Base-by-base conservation (phyloP, 1,140 invertebrate genomes). In the Temnothorax nylanderi region DNA sequence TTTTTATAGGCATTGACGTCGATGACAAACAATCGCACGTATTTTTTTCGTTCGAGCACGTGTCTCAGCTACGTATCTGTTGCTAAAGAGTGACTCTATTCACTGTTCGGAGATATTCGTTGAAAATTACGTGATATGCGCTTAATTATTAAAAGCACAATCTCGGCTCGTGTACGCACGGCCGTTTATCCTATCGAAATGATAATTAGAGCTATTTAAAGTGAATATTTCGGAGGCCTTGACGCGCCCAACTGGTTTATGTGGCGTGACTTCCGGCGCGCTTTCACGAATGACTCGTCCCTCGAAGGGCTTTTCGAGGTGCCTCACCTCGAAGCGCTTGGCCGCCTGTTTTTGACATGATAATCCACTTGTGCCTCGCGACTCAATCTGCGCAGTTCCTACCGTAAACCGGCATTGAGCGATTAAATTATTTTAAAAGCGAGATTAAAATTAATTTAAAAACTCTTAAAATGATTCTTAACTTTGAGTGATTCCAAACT, bases 251-350 rank as follows among this genome's bases (percentile, higher is more conserved):
- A 87, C 49, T 34, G 74, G 67, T 75, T 90, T 87, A 91, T 78
- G 78, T 89, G 75, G 76, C 77, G 60, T 87, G 72, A 87, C 87
- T 88, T 91, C 90, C 90, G 90, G 67, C 60, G 54, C 60, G 71
- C 49, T 86, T 87, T 89, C 74, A 87, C 86, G 44, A 54, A 62
- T 80, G 75, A 85, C 88, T 82, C 72, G 56, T 72, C 80, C 69
- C 51, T 77, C 75, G 32, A 82, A 76, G 86, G 89, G 47, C 26
- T 18, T 41, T 49, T 18, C 16, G n/a, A 10, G 26, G 26, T n/a
- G 75, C 54, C 67, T 89, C 87, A 71, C 81, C 60, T 88, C 86
- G 7, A 54, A 47, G 1, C 49, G 69, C 49, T 72, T 72, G 32
- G 8, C n/a, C 71, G 41, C 47, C 37, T 11, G 5, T 49, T 8